A percentile compares a stretch with the other conserved stretches of the same genome.
Evolutionary conservation across 2,888 invertebrate genomes (phyloP).

Genomic region (Theodoxus fluviatilis): DNA sequence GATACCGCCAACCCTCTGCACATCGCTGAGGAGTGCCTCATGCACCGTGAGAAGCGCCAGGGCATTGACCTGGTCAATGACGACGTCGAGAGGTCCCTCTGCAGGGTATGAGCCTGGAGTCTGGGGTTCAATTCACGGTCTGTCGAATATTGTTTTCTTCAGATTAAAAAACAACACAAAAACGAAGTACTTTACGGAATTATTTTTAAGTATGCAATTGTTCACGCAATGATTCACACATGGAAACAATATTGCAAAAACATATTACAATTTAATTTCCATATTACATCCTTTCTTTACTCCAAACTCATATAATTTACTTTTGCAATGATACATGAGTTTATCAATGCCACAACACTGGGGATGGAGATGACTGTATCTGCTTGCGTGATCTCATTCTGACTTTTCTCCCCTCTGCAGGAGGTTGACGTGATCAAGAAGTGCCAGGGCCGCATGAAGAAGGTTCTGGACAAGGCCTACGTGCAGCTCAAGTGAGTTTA

Average conservation of each 20-base stretch:
- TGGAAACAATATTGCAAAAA: background rate
- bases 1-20: constrained; percentile 88
- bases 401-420: constrained; percentile 36
- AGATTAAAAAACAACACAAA: background rate
- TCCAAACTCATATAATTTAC: too few relatives aligned
- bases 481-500: constrained; percentile 68
- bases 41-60: constrained; percentile 86
- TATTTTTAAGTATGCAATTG: background rate
- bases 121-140: too few relatives aligned
- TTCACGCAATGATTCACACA: too few relatives aligned
- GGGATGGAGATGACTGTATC: background rate
- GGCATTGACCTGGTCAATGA: constrained; percentile 91
- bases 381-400: background rate
- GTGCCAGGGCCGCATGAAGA: constrained; percentile 79
- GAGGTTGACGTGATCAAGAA: constrained; percentile 84
- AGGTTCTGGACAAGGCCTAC: constrained; percentile 73
- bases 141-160: background rate
- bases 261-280: background rate
- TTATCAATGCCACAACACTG: too few relatives aligned
- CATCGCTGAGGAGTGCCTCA: constrained; percentile 91
- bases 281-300: too few relatives aligned
- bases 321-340: too few relatives aligned
- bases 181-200: background rate
- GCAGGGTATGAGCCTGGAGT: too few relatives aligned
- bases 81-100: constrained; percentile 82